phyloP scores from a whole-genome alignment of 2,797 vertebrate genomes.

The Darevskia mixta region DNA sequence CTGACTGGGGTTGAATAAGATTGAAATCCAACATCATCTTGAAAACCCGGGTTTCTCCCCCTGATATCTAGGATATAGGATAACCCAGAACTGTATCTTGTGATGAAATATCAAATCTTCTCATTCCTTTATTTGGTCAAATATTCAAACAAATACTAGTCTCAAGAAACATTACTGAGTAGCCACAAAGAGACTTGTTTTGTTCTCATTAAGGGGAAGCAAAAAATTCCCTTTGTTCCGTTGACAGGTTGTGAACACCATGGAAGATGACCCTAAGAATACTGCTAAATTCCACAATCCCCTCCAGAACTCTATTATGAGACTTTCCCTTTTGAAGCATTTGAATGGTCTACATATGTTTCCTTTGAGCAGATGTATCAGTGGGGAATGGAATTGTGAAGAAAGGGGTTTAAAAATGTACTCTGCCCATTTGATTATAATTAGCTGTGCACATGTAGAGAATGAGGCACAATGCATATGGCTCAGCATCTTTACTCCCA shows the following conservation, averaged over 20 bases:
- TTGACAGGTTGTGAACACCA: slow-evolving; percentile 9
- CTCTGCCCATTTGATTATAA: slow-evolving; percentile 69
- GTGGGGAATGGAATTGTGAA: slow-evolving; percentile 42
- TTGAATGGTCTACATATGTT: slow-evolving; percentile 47
- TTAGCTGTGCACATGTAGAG: slow-evolving; percentile 65
- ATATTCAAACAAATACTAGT: background rate
- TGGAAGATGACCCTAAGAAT: slow-evolving; percentile 1
- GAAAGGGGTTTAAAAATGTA: slow-evolving; percentile 50
- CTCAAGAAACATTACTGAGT: background rate
- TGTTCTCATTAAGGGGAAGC: background rate
- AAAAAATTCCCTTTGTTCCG: slow-evolving; percentile 23
- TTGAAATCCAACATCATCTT: no score
- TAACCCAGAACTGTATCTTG: background rate
- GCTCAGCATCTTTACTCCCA: slow-evolving; percentile 56
- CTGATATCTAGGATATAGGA: no score
- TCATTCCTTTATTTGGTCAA: background rate
- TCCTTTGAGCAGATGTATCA: slow-evolving; percentile 48
- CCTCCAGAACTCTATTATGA: slow-evolving; percentile 19
- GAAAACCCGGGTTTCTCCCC: no score
- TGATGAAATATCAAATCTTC: background rate
- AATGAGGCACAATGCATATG: slow-evolving; percentile 67
- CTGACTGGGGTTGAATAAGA: no score
- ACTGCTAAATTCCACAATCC: slow-evolving; percentile 24
- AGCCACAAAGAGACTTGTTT: slow-evolving; percentile 10
- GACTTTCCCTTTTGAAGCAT: slow-evolving; percentile 44